Evolutionary conservation across 2,888 invertebrate genomes (phyloP).

Genomic region (Clistopyga incitator): DNA sequence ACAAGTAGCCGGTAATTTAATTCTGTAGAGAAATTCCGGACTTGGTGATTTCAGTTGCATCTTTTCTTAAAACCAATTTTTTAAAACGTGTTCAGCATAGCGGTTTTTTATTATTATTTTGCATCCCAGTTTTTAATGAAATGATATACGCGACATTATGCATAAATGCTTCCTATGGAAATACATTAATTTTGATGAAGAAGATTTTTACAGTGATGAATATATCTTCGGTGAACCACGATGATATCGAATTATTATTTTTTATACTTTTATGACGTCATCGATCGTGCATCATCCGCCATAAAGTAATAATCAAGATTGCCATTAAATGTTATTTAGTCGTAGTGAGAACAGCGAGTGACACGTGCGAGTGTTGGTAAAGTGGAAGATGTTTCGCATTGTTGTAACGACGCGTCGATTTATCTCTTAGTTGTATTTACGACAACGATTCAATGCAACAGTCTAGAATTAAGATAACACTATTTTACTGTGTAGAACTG

Average conservation of each 20-base stretch:
- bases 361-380: conserved; percentile 12
- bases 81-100: neutral
- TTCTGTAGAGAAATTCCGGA: no score
- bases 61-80: neutral
- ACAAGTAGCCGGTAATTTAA: no score
- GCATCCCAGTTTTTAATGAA: neutral
- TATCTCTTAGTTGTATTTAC: conserved; percentile 56
- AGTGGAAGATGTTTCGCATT: conserved; percentile 15
- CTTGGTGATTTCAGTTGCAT: no score
- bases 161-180: neutral
- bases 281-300: conserved; percentile 45
- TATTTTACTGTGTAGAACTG: conserved; percentile 34
- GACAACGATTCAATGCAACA: conserved; percentile 67
- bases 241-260: conserved; percentile 31
- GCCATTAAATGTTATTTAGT: conserved; percentile 64
- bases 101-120: neutral
- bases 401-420: conserved; percentile 28
- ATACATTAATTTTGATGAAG: neutral
- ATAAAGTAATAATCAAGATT: conserved; percentile 51
- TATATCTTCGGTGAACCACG: conserved; percentile 16
- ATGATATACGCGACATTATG: neutral
- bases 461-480: conserved; percentile 55
- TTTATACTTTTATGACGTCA: conserved; percentile 46
- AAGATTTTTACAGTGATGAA: neutral
- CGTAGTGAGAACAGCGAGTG: conserved; percentile 38